Base-by-base conservation (phyloP, 2,888 invertebrate species). In the Desoria tigrina region DNA sequence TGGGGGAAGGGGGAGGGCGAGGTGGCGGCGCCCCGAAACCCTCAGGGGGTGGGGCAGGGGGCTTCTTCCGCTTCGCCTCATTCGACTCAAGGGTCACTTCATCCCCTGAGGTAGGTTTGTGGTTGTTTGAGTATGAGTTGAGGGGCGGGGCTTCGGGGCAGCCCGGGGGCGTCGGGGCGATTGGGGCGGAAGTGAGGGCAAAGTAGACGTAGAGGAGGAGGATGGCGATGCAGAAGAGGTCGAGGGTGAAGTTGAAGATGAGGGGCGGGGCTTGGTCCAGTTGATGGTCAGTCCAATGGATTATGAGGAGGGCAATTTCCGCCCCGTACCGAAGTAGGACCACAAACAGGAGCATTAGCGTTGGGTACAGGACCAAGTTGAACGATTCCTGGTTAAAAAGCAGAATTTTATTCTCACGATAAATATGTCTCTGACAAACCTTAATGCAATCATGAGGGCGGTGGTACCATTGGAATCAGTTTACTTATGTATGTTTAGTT, bases 281-380 rank as follows among this genome's bases (percentile, higher is more conserved):
- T 39, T 65, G 62, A 60, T 68, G 68, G n/a, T 68, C 60, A 6
- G 63, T 65, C 65, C 65, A 68, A 42, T 69, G 66, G 26, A 63
- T 50, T 18, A 45, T 61, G 14, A 69, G 16, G 6, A 69, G 39
- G 16, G 69, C 69, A 16, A 62, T 27, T 58, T 69, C 69, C 1
- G 66, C 50, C 14, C 69, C 69, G 27, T 69, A 69, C 7, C 69
- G 66, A 7, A 69, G 42, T 14, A 69, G 53, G 58, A 69, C 39
- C 1, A 69, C 61, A 45, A 69, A 66, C 2, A 69, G 53, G 9
- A 69, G 53, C 65, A 63, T 66, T 0, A 69, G 57, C 0, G 69
- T 69, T 37, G 69, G 69, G 24, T 66, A 69, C 26, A 66, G 56
- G 23, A 66, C 66, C 18, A 66, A 56, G 42, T 66, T 66, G 32